Evolutionary conservation across 2,797 vertebrate genomes (phyloP).

Genomic region (Cyprinodon diabolis): DNA sequence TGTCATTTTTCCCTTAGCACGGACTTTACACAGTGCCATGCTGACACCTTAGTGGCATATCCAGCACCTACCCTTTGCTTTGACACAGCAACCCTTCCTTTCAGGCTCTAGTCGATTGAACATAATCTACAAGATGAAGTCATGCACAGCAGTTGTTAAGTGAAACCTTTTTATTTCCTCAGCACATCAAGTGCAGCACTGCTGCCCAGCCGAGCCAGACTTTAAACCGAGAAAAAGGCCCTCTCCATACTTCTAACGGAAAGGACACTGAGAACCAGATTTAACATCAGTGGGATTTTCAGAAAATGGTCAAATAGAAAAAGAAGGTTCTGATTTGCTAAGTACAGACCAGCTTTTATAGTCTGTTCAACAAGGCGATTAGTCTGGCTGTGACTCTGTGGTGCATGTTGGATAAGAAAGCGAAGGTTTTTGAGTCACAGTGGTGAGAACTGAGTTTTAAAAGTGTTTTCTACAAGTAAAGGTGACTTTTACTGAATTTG

Average conservation of each 20-base stretch:
- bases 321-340: constrained; percentile 4
- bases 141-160: constrained; percentile 60
- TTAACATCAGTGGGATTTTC: constrained; percentile 24
- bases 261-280: constrained; percentile 22
- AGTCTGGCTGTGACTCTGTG: constrained; percentile 25
- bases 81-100: constrained; percentile 15
- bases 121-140: constrained; percentile 58
- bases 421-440: constrained; percentile 27
- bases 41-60: constrained; percentile 21
- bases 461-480: constrained; percentile 13
- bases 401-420: constrained; percentile 35
- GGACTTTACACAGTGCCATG: background rate
- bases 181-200: constrained; percentile 46
- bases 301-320: constrained; percentile 16
- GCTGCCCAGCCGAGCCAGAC: constrained; percentile 39
- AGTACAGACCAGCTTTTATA: constrained; percentile 13
- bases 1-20: constrained; percentile 1
- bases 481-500: too few species aligned
- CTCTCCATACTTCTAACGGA: constrained; percentile 31
- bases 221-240: constrained; percentile 59
- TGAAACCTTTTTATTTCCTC: constrained; percentile 58
- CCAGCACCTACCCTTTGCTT: constrained; percentile 1
- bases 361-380: constrained; percentile 34
- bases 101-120: constrained; percentile 39
- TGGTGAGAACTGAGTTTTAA: constrained; percentile 26